Evolutionary conservation across 1,140 invertebrate species (phyloP).

Genomic region (Meloidogyne floridensis): DNA sequence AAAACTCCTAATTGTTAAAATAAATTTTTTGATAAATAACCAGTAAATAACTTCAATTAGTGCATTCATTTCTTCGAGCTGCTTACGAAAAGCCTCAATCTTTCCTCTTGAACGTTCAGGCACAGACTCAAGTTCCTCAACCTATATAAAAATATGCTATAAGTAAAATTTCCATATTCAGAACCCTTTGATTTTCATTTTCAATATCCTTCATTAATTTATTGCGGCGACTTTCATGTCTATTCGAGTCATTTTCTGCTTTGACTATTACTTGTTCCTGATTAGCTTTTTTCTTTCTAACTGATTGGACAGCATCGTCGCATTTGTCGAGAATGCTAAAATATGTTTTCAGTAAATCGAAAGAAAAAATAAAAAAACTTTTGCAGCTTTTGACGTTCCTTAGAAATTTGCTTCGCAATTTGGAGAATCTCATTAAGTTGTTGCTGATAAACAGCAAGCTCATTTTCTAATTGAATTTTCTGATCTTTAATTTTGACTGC

Average conservation of each 20-base stretch:
- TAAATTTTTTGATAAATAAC: not conserved
- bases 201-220: conserved; percentile 39
- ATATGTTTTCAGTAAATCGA: not conserved
- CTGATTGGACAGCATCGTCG: conserved; percentile 38
- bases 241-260: conserved; percentile 35
- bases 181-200: conserved; percentile 37
- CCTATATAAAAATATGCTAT: conserved; percentile 16
- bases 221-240: conserved; percentile 41
- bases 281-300: conserved; percentile 28
- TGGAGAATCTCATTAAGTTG: conserved; percentile 31
- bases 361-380: conserved; percentile 7
- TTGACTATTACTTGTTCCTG: conserved; percentile 35
- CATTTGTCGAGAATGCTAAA: conserved; percentile 37
- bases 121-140: conserved; percentile 26
- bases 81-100: conserved; percentile 22
- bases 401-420: conserved; percentile 29
- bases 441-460: conserved; percentile 27
- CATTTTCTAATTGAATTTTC: conserved; percentile 24
- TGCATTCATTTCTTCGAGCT: conserved; percentile 38
- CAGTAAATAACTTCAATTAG: conserved; percentile 32
- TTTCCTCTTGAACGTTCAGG: conserved; percentile 40
- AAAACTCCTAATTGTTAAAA: not conserved
- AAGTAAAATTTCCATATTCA: not conserved
- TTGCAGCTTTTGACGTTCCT: conserved; percentile 41
- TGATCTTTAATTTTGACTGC: conserved; percentile 1